These are phyloP conservation scores for Cephalopachus bancanus DNA, from an alignment of 2,797 vertebrate species.

Conservation along the genomic window DNA sequence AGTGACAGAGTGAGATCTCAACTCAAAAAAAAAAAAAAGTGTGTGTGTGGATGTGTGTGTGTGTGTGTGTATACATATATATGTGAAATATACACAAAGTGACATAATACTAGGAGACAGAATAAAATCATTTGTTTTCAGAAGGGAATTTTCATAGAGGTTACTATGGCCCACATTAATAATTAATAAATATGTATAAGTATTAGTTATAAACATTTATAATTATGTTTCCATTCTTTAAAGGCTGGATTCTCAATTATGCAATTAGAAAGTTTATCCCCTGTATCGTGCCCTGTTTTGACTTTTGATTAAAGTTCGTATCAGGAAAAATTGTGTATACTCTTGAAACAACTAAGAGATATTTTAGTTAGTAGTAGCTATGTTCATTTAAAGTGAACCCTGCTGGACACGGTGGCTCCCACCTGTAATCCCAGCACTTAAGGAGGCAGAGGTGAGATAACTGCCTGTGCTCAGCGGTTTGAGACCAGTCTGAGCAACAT, in stretches of 20 bases:
- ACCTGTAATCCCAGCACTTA: too few relatives aligned
- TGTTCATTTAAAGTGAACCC: slow-evolving; percentile 37
- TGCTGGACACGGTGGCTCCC: background rate
- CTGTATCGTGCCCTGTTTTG: background rate
- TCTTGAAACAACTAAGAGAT: slow-evolving; percentile 50
- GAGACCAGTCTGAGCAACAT: too few relatives aligned
- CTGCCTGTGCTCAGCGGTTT: too few relatives aligned
- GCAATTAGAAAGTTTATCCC: background rate
- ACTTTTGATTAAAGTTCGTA: background rate
- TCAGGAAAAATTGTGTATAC: slow-evolving; percentile 13
- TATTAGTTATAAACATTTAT: background rate
- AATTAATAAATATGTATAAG: background rate
- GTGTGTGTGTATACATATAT: too few relatives aligned
- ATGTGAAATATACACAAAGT: background rate
- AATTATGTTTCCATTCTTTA: slow-evolving; percentile 16
- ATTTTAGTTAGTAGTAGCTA: slow-evolving; percentile 7
- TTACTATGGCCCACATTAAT: background rate
- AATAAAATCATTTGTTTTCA: background rate
- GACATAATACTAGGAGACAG: background rate
- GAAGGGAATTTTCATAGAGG: background rate
- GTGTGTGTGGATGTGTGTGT: too few relatives aligned
- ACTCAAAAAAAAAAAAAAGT: too few relatives aligned
- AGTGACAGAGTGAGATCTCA: too few relatives aligned
- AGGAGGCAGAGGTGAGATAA: too few relatives aligned
- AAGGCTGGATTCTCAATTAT: background rate